Conservation (phyloP, 1,140 invertebrate genomes). For the Linepithema humile region DNA sequence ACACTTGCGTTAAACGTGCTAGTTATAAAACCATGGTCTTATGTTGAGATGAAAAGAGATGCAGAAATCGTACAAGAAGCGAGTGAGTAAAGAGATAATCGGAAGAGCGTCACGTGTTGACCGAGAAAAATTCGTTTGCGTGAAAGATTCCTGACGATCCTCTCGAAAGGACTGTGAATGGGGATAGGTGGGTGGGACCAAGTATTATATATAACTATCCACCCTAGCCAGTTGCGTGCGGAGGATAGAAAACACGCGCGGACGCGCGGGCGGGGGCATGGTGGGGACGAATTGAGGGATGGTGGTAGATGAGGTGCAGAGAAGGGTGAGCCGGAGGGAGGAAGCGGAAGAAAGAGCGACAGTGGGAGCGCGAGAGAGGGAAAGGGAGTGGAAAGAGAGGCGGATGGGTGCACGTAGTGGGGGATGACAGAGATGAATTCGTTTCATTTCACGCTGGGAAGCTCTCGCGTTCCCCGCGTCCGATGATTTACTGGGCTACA, state of each 20-base stretch:
- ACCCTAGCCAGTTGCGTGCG: conserved; percentile 79
- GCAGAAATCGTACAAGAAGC: background rate
- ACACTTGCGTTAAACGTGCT: background rate
- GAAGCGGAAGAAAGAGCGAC: conserved; percentile 71
- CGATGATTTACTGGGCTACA: conserved; percentile 88
- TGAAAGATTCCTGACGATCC: conserved; percentile 74
- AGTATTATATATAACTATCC: conserved; percentile 74
- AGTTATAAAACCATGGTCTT: background rate
- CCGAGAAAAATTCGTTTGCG: conserved; percentile 57
- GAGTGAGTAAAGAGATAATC: background rate
- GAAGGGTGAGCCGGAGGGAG: conserved; percentile 71
- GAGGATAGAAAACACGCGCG: conserved; percentile 81
- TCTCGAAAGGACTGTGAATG: conserved; percentile 61
- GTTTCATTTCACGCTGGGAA: conserved; percentile 86
- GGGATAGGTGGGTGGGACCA: conserved; percentile 69
- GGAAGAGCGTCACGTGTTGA: background rate
- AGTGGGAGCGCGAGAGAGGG: conserved; percentile 69
- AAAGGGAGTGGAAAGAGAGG: conserved; percentile 73
- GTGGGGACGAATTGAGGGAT: conserved; percentile 75
- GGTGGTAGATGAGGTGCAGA: conserved; percentile 71
- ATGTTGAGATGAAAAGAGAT: background rate
- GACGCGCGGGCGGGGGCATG: conserved; percentile 62
- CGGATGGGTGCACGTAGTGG: conserved; percentile 76
- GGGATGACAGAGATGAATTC: conserved; percentile 85
- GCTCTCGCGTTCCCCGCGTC: conserved; percentile 85